A percentile compares a stretch with the other conserved stretches of the same genome.
Conservation (phyloP, 2,113 vertebrate genomes). For the Brevimyrus niger region DNA sequence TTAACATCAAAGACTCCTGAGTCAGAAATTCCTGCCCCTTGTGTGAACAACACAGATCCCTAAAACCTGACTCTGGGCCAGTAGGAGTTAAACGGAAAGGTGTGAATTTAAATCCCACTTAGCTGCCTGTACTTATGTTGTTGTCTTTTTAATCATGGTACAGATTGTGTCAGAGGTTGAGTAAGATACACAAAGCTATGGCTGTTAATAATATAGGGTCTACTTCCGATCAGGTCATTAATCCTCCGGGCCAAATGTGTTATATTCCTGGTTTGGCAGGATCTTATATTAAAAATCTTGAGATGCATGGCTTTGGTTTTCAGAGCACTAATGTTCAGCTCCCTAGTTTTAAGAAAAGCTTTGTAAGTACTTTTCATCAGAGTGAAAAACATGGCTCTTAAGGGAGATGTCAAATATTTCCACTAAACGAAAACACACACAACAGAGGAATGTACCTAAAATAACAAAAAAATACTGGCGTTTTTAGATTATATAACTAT, state of each 20-base stretch:
- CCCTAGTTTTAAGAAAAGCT: neutral
- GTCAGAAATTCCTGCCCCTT: neutral
- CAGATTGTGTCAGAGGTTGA: neutral
- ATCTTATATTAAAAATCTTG: neutral
- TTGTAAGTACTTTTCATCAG: neutral
- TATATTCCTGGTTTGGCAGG: neutral
- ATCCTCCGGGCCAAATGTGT: neutral
- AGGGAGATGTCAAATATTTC: neutral
- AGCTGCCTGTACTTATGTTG: neutral
- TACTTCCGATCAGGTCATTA: neutral
- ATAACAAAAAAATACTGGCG: neutral
- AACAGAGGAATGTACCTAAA: neutral
- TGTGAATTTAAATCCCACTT: neutral
- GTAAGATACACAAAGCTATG: neutral
- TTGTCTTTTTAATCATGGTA: neutral
- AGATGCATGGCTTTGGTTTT: neutral
- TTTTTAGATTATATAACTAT: neutral
- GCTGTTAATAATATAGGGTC: neutral
- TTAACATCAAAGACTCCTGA: neutral
- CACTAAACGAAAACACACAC: neutral
- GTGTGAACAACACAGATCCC: neutral
- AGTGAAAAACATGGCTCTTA: neutral
- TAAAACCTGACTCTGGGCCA: neutral
- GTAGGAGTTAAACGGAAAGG: neutral
- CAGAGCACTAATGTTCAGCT: neutral